Evolutionary conservation across 23 tunicate genomes (phyloP), one percentile per base, ranked within the genome.

Genomic region (Corella eumyota): DNA sequence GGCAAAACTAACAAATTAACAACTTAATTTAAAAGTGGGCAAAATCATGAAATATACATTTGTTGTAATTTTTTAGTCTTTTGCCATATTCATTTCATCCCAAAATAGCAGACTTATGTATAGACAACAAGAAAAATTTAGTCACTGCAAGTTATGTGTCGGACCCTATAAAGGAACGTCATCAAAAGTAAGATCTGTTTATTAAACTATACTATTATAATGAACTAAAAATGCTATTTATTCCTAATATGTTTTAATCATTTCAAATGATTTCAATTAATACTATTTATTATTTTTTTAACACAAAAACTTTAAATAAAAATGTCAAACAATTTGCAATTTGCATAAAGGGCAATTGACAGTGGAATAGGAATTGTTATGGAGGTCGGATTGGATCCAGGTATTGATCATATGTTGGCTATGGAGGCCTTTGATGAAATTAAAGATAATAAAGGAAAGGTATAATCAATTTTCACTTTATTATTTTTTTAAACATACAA

Each of bases 301-400:
- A n/a, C n/a, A n/a, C n/a, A n/a, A n/a, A n/a, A n/a, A n/a, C n/a
- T n/a, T n/a, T n/a, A n/a, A n/a, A n/a, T n/a, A n/a, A n/a, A n/a
- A n/a, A n/a, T n/a, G n/a, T n/a, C n/a, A n/a, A n/a, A n/a, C n/a
- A n/a, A n/a, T n/a, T n/a, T n/a, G n/a, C n/a, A n/a, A n/a, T n/a
- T n/a, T n/a, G n/a, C n/a, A n/a, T n/a, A n/a, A 9, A 76, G 90
- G 9, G 93, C 99, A 1, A 37, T 66, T 3, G 87, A 92, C 36
- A 81, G 81, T 33, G 99, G 93, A 0, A 64, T 92, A 26, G 61
- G 77, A 2, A 68, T 92, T 17, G 73, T 75, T 26, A 92, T 83
- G 85, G 99, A 92, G 56, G 73, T 83, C 36, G 99, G 99, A 22
- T 61, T 92, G 26, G 99, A 92, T 61, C 99, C 99, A 30, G 99